A percentile compares a stretch with the other conserved stretches of the same genome.
phyloP scores from a whole-genome alignment of 2,888 invertebrate species.

The Tetrapedia diversipes region DNA sequence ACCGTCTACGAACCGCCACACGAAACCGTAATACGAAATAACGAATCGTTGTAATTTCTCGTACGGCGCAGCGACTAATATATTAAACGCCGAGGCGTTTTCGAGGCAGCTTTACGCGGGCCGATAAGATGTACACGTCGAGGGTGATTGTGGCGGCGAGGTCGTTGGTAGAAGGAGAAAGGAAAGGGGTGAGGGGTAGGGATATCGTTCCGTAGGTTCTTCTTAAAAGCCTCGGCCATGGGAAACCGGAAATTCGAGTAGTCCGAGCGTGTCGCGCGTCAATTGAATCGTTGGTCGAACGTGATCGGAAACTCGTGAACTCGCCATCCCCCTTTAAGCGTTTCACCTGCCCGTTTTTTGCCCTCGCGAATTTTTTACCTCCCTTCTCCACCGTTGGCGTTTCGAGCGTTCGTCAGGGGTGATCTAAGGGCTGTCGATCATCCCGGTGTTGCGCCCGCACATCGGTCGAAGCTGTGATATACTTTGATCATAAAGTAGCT shows the following conservation, averaged over 20 bases:
- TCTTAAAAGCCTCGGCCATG: constrained; percentile 53
- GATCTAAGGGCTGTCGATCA: no score
- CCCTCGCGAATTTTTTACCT: background rate
- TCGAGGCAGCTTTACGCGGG: background rate
- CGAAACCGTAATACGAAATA: constrained; percentile 19
- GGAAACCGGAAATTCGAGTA: constrained; percentile 75
- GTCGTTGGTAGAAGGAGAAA: no score
- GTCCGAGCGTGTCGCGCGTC: constrained; percentile 74
- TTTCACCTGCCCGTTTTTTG: background rate
- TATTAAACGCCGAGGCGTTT: background rate
- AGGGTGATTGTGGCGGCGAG: background rate
- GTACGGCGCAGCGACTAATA: background rate
- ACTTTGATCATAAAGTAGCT: no score
- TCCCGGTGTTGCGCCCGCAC: no score
- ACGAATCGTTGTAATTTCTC: constrained; percentile 28
- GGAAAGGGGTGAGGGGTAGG: background rate
- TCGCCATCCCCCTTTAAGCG: constrained; percentile 64
- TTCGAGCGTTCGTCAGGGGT: no score
- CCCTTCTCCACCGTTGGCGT: background rate
- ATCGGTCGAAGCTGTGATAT: no score
- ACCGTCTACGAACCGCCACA: constrained; percentile 15
- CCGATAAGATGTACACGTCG: background rate
- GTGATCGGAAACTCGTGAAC: constrained; percentile 76
- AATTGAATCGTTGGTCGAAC: constrained; percentile 78
- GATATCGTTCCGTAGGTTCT: constrained; percentile 17